These are phyloP conservation scores for Pararge aegeria DNA, from an alignment of 1,140 invertebrate species.

Conservation along the genomic window DNA sequence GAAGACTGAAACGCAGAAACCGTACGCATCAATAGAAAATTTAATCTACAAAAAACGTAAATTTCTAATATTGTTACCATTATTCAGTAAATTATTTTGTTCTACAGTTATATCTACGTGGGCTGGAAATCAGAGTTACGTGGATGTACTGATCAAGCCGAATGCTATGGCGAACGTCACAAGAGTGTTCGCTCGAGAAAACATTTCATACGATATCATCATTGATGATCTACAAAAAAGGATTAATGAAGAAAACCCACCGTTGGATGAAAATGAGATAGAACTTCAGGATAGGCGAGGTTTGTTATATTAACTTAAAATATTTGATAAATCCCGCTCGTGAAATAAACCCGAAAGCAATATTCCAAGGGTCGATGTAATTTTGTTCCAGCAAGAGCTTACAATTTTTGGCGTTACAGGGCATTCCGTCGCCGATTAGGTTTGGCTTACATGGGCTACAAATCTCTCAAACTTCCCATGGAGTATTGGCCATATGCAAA, in stretches of 20 bases:
- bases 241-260: slow-evolving; percentile 89
- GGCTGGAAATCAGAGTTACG: slow-evolving; percentile 83
- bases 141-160: slow-evolving; percentile 85
- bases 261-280: slow-evolving; percentile 82
- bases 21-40: slow-evolving; percentile 55
- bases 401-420: slow-evolving; percentile 80
- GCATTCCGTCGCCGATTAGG: slow-evolving; percentile 60
- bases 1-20: slow-evolving; percentile 54
- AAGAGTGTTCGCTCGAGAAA: slow-evolving; percentile 75
- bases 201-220: slow-evolving; percentile 83
- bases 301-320: slow-evolving; percentile 44
- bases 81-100: slow-evolving; percentile 13
- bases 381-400: slow-evolving; percentile 80
- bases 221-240: slow-evolving; percentile 88
- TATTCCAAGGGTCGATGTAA: slow-evolving; percentile 60
- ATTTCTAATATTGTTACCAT: too few relatives aligned
- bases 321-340: not conserved
- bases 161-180: slow-evolving; percentile 79
- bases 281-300: slow-evolving; percentile 87
- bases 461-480: slow-evolving; percentile 77
- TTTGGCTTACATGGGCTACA: slow-evolving; percentile 79
- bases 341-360: slow-evolving; percentile 4
- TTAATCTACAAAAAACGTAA: too few relatives aligned
- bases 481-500: slow-evolving; percentile 80
- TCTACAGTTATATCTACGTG: slow-evolving; percentile 84